phyloP scores from a whole-genome alignment of 1,140 invertebrate genomes.

The Drosophila ercepeae region DNA sequence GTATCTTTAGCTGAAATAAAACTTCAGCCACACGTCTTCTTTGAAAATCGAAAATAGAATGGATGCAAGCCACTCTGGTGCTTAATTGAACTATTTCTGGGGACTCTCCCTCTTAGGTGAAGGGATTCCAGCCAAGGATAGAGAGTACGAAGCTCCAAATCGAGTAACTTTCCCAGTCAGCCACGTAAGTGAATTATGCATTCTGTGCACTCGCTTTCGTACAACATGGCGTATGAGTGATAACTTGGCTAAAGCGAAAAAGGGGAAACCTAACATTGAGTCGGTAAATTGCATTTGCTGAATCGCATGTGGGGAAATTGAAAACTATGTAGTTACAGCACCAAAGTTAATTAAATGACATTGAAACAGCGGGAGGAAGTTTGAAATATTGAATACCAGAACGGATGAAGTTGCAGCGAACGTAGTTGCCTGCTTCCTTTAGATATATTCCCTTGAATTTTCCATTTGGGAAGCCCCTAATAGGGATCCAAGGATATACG shows the following conservation, averaged over 20 bases:
- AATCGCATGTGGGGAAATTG: constrained; percentile 20
- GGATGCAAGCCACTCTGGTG: constrained; percentile 27
- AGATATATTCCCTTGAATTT: neutral
- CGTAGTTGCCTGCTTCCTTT: neutral
- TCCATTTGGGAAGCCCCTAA: too few species aligned
- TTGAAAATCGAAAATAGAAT: constrained; percentile 25
- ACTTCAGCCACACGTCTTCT: constrained; percentile 39
- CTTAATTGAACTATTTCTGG: constrained; percentile 42
- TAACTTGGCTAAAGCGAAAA: constrained; percentile 15
- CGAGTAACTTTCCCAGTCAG: constrained; percentile 14
- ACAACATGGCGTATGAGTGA: constrained; percentile 60
- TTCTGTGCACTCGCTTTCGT: constrained; percentile 18
- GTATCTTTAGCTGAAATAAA: constrained; percentile 56
- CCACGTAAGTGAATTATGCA: constrained; percentile 64
- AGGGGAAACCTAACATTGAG: neutral
- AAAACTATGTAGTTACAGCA: constrained; percentile 2
- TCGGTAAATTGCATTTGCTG: constrained; percentile 41
- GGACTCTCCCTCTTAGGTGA: neutral
- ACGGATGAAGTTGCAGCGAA: neutral
- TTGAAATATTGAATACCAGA: neutral
- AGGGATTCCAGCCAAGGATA: constrained; percentile 37
- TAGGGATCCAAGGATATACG: neutral
- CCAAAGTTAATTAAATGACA: constrained; percentile 24
- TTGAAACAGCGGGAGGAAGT: neutral
- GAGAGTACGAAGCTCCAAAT: constrained; percentile 8